Base-by-base conservation (phyloP, 2,888 invertebrate genomes). In the Hydrotaea diabolus region DNA sequence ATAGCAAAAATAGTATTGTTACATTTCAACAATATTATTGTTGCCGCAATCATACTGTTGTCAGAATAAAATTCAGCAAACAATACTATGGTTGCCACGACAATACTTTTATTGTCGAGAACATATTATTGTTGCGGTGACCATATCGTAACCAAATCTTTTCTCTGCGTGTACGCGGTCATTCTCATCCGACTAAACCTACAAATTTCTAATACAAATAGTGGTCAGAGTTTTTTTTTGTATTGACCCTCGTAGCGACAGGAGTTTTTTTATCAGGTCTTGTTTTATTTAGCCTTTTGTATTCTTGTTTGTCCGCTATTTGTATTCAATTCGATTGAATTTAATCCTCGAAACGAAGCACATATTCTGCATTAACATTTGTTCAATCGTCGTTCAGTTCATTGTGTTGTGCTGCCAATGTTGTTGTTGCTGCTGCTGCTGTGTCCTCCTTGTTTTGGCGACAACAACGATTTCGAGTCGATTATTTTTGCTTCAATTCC, bases 311-410 rank as follows among this genome's bases (percentile, higher is more conserved):
- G 79, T 77, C 79, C 85, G 49, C 81, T 84, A 83, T 83, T 85
- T 85, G 84, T 85, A 85, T 85, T 85, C 84, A 85, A 82, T 85
- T 85, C 81, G 81, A 84, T 84, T 84, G 81, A 82, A 85, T 85
- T 85, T 85, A 85, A 85, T 85, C 82, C 82, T 77, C 85, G 39
- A 82, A 85, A 72, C 73, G 59, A 59, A 26, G 59, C 26, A 43
- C 17, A 57, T 7, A 80, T 83, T 77, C 77, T 53, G 73, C 66
- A 77, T 75, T 74, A 80, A 80, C 74, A 77, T 83, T 83, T 83
- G 80, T 66, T 80, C 76, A 69, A 77, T 80, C 57, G 57, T 17
- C 57, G 57, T 17, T 53, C 74, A 59, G 66, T 69, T 80, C 59
- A 77, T 43, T 77, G 43, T 66, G 53, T 74, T 21, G 31, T n/a